Base-by-base conservation (phyloP, 1,140 invertebrate genomes). In the Phymastichus coffea region DNA sequence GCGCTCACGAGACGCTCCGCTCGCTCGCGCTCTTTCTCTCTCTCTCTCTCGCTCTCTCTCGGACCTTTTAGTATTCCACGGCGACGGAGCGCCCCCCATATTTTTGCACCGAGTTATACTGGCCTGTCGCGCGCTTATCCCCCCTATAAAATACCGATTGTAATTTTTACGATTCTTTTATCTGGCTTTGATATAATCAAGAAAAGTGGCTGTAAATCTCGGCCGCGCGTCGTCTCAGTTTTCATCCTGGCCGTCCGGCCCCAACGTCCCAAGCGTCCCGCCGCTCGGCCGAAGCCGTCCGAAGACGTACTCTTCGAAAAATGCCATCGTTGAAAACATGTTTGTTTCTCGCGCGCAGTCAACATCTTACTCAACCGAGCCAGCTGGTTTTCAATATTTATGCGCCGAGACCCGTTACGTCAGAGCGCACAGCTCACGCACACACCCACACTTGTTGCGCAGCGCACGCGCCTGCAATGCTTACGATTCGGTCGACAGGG, bases 401-500 rank as follows among this genome's bases (percentile, higher is more conserved):
- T 30, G 26, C 12, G 20, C 46, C n/a, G n/a, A n/a, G n/a, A n/a
- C n/a, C n/a, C n/a, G n/a, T n/a, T n/a, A n/a, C 9, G 23, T 43
- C 38, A 19, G 17, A 17, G 38, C 20, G n/a, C 9, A 23, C 2
- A 14, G n/a, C 19, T 23, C 10, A 44, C 12, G 41, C 41, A n/a
- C 2, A 4, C 25, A 25, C 23, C 1, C 4, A 14, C 12, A 14
- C 3, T 37, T 14, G 4, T 15, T 40, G 8, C 33, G 10, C 35
- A n/a, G n/a, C n/a, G n/a, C n/a, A n/a, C n/a, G n/a, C n/a, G n/a
- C n/a, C n/a, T n/a, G 44, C 23, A 52, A 64, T 63, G 67, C 67
- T 86, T 86, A 71, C 81, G 70, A 66, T 77, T 78, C 61, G 82
- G 74, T 76, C 85, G 74, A 57, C 81, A 75, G 66, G 80, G 75